Percentiles rank a stretch among this genome's conserved stretches.
Conservation (phyloP, 2,797 vertebrate species). For the Enteromius unitaeniatus region DNA sequence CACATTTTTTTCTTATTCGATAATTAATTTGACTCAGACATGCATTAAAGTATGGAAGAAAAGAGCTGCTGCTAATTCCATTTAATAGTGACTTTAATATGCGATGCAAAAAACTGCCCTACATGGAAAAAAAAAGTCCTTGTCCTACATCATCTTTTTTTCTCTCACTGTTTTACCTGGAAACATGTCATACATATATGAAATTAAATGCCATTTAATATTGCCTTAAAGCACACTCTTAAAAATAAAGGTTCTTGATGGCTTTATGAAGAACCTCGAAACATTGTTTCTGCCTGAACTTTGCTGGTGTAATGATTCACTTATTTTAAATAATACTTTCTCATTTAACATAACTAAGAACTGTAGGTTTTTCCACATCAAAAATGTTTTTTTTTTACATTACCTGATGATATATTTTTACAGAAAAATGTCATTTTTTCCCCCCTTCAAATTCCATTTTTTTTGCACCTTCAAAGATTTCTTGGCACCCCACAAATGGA, state of each 20-base stretch:
- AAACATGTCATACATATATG: not conserved
- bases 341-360: not conserved
- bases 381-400: not conserved
- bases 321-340: constrained; percentile 13
- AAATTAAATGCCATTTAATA: not conserved
- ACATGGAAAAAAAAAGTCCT: not conserved
- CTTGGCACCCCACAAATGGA: constrained; percentile 64
- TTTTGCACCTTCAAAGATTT: constrained; percentile 64
- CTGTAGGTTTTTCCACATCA: not conserved
- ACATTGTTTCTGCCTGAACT: not conserved
- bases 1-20: not conserved
- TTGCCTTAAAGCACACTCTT: not conserved
- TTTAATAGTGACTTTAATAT: not conserved
- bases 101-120: constrained; percentile 9
- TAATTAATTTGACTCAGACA: not conserved
- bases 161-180: not conserved
- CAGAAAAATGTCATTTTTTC: not conserved
- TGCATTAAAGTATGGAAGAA: not conserved
- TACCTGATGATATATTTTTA: not conserved
- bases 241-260: not conserved
- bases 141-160: too few species aligned
- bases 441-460: constrained; percentile 3
- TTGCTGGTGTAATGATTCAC: not conserved
- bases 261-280: not conserved
- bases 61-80: not conserved